A percentile compares a stretch with the other conserved stretches of the same genome.
These are phyloP conservation scores for Numenius phaeopus DNA, from an alignment of 2,797 vertebrate genomes.

Conservation along the genomic window DNA sequence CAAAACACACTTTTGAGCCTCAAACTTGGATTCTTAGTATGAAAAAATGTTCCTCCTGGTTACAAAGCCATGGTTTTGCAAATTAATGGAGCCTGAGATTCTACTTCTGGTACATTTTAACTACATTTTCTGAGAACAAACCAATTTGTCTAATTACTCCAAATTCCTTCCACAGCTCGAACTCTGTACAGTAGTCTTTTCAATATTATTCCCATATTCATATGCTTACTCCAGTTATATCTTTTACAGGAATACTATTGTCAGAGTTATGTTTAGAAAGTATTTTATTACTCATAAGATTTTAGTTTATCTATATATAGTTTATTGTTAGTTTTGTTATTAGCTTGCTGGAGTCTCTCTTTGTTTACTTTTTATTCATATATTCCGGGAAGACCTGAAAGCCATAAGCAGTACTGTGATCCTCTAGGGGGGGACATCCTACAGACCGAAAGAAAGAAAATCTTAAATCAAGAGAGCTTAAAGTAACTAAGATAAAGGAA, in stretches of 20 bases:
- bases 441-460: neutral
- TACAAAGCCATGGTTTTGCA: neutral
- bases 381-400: neutral
- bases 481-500: neutral
- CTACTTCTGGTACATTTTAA: slow-evolving; percentile 32
- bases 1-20: slow-evolving; percentile 23
- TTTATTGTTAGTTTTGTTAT: neutral
- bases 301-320: neutral
- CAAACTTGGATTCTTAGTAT: neutral
- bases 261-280: neutral
- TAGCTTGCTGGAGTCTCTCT: neutral
- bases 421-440: neutral
- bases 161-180: slow-evolving; percentile 19
- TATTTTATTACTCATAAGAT: neutral
- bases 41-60: slow-evolving; percentile 17
- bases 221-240: neutral
- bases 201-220: neutral
- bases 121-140: slow-evolving; percentile 36
- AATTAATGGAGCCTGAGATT: slow-evolving; percentile 1
- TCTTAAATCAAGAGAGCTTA: neutral
- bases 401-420: neutral
- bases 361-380: neutral
- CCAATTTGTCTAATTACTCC: slow-evolving; percentile 2
- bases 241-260: neutral
- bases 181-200: neutral